Evolutionary conservation across 1,140 invertebrate genomes (phyloP).

Genomic region (Matsumurasca onukii): DNA sequence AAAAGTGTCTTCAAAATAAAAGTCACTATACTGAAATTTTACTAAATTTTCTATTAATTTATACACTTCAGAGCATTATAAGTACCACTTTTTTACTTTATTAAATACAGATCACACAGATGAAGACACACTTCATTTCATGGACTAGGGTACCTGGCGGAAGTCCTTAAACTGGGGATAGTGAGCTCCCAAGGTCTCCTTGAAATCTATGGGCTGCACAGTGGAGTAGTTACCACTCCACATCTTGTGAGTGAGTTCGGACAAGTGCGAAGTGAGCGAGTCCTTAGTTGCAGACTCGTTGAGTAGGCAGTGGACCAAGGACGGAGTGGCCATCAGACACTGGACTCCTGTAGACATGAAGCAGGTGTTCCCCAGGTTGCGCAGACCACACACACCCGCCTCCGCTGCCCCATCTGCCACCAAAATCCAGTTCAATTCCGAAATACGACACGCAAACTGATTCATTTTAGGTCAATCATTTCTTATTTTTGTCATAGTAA

Average conservation of each 20-base stretch:
- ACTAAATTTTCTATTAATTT: too few species aligned
- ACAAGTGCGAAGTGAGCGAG: conserved; percentile 56
- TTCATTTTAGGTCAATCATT: neutral
- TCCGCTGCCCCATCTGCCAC: conserved; percentile 36
- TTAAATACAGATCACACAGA: too few species aligned
- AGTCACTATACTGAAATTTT: too few species aligned
- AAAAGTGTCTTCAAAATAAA: too few species aligned
- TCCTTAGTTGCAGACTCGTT: conserved; percentile 46
- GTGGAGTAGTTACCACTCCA: conserved; percentile 62
- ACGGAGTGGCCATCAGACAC: conserved; percentile 58
- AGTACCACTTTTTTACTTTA: too few species aligned
- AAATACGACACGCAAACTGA: neutral
- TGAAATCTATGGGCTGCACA: conserved; percentile 61
- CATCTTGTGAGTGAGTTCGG: conserved; percentile 58
- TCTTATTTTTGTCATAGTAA: neutral
- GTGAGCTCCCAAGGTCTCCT: conserved; percentile 59
- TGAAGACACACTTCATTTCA: too few species aligned
- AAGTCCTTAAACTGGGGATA: conserved; percentile 67
- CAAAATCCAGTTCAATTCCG: neutral
- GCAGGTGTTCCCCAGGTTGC: conserved; percentile 69
- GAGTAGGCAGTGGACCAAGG: conserved; percentile 58
- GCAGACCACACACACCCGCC: conserved; percentile 63
- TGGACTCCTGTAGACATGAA: conserved; percentile 73
- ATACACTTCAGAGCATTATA: too few species aligned
- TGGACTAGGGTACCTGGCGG: conserved; percentile 56